A percentile compares a stretch with the other conserved stretches of the same genome.
These are phyloP conservation scores for Rafetus swinhoei DNA, from an alignment of 2,113 vertebrate genomes.

Conservation along the genomic window DNA sequence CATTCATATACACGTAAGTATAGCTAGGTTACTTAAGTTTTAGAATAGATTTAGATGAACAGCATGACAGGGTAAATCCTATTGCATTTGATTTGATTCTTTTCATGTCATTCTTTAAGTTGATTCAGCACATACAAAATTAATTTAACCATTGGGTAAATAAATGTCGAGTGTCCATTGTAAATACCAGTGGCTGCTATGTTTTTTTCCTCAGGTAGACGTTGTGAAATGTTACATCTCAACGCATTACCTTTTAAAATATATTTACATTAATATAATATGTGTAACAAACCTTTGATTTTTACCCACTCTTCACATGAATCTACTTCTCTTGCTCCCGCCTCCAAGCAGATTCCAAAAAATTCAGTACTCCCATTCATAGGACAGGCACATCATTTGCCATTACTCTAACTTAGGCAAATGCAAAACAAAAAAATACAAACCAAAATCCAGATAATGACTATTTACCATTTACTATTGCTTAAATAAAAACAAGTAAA, in stretches of 20 bases:
- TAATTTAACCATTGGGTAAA: not conserved
- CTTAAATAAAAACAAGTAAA: not conserved
- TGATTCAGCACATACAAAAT: not conserved
- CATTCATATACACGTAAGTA: too few relatives aligned
- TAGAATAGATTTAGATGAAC: not conserved
- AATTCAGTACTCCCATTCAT: too few relatives aligned
- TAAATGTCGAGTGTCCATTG: conserved; percentile 18
- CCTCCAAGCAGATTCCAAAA: too few relatives aligned
- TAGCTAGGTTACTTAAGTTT: not conserved
- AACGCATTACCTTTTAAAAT: not conserved
- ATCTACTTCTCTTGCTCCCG: too few relatives aligned
- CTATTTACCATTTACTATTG: too few relatives aligned
- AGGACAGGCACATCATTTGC: too few relatives aligned
- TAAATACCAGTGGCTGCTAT: not conserved
- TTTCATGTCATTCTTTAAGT: not conserved
- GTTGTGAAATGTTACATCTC: not conserved
- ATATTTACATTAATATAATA: not conserved
- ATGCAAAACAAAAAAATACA: too few relatives aligned
- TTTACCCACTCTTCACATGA: too few relatives aligned
- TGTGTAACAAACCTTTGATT: too few relatives aligned
- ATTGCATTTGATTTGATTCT: not conserved
- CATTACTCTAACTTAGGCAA: too few relatives aligned
- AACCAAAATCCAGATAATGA: too few relatives aligned
- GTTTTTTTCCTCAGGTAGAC: not conserved
- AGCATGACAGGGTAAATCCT: rapidly evolving